phyloP scores from a whole-genome alignment of 2,888 invertebrate species.

The Eilema griseolum region DNA sequence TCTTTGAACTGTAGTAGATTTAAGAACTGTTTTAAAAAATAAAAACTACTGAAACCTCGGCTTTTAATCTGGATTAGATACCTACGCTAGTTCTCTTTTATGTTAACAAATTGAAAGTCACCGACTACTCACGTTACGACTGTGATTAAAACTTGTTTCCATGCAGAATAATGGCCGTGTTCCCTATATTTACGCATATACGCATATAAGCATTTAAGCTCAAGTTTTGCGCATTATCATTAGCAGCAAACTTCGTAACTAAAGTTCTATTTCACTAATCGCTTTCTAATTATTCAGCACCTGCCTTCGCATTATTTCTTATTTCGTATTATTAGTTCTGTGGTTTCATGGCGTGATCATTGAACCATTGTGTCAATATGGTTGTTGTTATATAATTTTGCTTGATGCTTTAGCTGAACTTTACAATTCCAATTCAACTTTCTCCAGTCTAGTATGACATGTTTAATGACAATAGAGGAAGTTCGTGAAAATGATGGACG shows the following conservation, averaged over 20 bases:
- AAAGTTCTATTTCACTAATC: constrained; percentile 9
- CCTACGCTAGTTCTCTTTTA: too few relatives aligned
- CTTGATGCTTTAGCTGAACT: neutral
- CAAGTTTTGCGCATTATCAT: constrained; percentile 28
- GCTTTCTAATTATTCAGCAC: neutral
- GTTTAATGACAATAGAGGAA: too few relatives aligned
- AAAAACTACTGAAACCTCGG: too few relatives aligned
- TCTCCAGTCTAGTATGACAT: too few relatives aligned
- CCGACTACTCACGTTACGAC: neutral
- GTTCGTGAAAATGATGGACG: too few relatives aligned
- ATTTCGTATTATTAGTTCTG: neutral
- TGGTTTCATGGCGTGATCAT: neutral
- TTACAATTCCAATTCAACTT: too few relatives aligned
- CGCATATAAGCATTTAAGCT: neutral
- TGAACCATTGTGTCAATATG: neutral
- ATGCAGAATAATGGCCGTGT: neutral
- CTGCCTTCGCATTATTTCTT: neutral
- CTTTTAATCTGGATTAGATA: too few relatives aligned
- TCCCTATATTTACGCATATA: constrained; percentile 1
- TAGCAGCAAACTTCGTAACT: constrained; percentile 10
- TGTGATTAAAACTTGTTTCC: constrained; percentile 1
- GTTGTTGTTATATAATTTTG: neutral
- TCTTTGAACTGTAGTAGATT: too few relatives aligned
- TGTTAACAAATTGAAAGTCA: too few relatives aligned
- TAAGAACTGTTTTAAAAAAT: too few relatives aligned